These are phyloP conservation scores for Arion vulgaris DNA, from an alignment of 1,140 invertebrate genomes.

Conservation along the genomic window DNA sequence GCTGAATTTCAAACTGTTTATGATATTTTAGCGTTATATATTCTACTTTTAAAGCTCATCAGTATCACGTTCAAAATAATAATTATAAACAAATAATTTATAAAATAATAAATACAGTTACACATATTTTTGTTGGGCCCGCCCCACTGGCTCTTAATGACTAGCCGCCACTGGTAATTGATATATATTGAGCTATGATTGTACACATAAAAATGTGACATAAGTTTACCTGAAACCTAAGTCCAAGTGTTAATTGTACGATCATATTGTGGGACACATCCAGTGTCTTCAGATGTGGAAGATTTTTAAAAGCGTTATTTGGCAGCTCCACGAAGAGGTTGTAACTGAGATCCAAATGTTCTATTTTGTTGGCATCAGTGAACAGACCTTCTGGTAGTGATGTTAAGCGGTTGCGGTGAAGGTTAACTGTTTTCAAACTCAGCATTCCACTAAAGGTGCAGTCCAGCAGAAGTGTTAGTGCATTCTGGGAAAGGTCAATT, in stretches of 20 bases:
- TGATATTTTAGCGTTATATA: no score
- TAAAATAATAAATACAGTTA: no score
- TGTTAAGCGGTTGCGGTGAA: constrained; percentile 54
- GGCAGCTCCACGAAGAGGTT: constrained; percentile 55
- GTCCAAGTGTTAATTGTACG: constrained; percentile 47
- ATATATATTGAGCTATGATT: no score
- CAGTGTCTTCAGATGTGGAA: constrained; percentile 54
- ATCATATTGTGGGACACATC: constrained; percentile 61
- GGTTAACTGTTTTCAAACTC: constrained; percentile 50
- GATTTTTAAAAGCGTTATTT: constrained; percentile 41
- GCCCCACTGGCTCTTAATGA: no score
- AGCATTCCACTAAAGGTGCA: constrained; percentile 50
- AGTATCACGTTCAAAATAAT: no score
- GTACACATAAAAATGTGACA: no score
- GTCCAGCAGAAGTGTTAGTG: constrained; percentile 46
- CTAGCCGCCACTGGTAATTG: no score
- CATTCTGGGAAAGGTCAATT: constrained; percentile 59
- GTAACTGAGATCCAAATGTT: constrained; percentile 55
- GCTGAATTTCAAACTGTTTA: no score
- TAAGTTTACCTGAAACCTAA: constrained; percentile 39
- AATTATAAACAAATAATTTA: no score
- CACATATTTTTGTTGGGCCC: no score
- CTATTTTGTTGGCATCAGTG: constrained; percentile 43
- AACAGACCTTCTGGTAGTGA: constrained; percentile 52
- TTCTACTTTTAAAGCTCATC: no score